These are phyloP conservation scores for Myopa testacea DNA, from an alignment of 2,888 invertebrate genomes.

Conservation along the genomic window DNA sequence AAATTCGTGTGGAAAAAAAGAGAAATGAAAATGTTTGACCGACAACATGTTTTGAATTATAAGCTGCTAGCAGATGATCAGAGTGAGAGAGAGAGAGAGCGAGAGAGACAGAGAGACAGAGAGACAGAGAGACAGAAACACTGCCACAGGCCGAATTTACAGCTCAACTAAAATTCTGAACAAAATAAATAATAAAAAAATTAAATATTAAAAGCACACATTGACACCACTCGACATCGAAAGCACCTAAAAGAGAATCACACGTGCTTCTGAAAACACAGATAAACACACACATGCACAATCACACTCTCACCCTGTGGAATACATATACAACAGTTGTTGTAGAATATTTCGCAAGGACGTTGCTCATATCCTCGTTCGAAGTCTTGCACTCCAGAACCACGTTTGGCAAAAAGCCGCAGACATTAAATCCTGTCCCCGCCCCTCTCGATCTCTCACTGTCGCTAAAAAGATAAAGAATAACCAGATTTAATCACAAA, in stretches of 20 bases:
- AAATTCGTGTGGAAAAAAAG: background rate
- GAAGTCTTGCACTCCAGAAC: background rate
- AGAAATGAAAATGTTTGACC: background rate
- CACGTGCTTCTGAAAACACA: too few species aligned
- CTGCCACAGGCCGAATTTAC: too few species aligned
- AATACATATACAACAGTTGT: too few species aligned
- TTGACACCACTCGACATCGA: background rate
- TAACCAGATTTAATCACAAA: background rate
- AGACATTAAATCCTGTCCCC: background rate
- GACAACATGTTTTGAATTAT: slow-evolving; percentile 24
- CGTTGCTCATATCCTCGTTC: background rate
- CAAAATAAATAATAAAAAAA: background rate
- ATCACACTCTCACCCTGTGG: background rate
- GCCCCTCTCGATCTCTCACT: too few species aligned
- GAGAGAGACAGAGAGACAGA: too few species aligned
- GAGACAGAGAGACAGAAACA: background rate
- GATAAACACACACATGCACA: background rate
- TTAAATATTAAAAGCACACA: background rate
- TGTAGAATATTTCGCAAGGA: slow-evolving; percentile 4
- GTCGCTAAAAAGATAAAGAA: background rate
- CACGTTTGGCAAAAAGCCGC: too few species aligned
- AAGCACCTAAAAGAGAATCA: background rate
- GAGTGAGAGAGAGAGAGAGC: too few species aligned
- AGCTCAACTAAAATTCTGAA: background rate
- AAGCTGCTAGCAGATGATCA: background rate